Conservation (phyloP, 1,140 invertebrate genomes). For the Danaus plexippus region DNA sequence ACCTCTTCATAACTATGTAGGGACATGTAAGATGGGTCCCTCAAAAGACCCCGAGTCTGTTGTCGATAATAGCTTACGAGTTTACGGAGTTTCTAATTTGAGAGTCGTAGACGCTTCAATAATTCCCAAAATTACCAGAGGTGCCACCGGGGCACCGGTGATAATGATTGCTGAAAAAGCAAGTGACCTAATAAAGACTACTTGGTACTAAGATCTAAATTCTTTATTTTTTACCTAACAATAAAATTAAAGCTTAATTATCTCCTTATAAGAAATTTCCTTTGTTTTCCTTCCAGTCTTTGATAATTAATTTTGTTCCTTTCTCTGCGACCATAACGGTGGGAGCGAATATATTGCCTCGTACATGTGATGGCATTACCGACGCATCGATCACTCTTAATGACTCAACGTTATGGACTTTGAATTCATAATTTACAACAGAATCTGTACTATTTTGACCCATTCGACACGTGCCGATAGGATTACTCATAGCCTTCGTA, state of each 20-base stretch:
- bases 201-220: conserved; percentile 66
- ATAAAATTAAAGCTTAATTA: conserved; percentile 11
- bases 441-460: conserved; percentile 67
- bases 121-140: conserved; percentile 80
- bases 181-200: conserved; percentile 84
- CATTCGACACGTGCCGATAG: conserved; percentile 74
- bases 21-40: conserved; percentile 86
- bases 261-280: conserved; percentile 38
- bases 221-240: conserved; percentile 38
- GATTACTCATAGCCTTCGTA: conserved; percentile 75
- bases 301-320: conserved; percentile 55
- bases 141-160: conserved; percentile 81
- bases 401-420: conserved; percentile 62
- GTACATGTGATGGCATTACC: conserved; percentile 66
- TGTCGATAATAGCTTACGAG: conserved; percentile 80
- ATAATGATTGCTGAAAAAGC: conserved; percentile 93
- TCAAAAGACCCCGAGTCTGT: conserved; percentile 78
- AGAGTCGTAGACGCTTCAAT: conserved; percentile 85
- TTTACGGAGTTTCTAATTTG: conserved; percentile 78
- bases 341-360: conserved; percentile 67
- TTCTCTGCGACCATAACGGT: conserved; percentile 73
- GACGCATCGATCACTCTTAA: conserved; percentile 70
- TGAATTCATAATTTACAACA: conserved; percentile 72
- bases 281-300: conserved; percentile 63
- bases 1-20: conserved; percentile 80